Evolutionary conservation across 2,797 vertebrate genomes (phyloP).

Genomic region (Clamator glandarius): DNA sequence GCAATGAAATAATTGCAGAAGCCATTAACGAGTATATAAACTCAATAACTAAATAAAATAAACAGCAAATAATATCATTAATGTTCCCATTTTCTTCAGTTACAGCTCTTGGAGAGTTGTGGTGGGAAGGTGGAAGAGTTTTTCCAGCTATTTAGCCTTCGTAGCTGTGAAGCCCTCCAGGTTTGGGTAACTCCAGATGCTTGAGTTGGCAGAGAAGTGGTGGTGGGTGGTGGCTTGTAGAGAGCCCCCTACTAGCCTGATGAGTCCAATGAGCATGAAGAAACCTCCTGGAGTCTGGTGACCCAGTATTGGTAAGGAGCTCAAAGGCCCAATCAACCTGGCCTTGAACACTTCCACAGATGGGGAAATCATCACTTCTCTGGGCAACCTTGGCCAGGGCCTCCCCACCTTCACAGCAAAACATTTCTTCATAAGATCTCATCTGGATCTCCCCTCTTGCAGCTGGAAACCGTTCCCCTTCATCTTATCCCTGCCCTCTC

Average conservation of each 20-base stretch:
- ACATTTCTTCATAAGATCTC: too few relatives aligned
- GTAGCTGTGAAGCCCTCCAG: not conserved
- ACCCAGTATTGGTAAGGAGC: not conserved
- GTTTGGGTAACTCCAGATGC: not conserved
- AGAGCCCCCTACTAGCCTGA: not conserved
- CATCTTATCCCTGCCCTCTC: too few relatives aligned
- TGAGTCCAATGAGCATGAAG: not conserved
- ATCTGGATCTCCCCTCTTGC: too few relatives aligned
- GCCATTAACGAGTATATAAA: not conserved
- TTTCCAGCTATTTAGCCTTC: not conserved
- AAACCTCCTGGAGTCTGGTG: not conserved
- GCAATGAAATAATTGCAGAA: not conserved
- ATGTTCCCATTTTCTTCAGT: not conserved
- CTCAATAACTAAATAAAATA: not conserved
- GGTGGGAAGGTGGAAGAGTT: not conserved
- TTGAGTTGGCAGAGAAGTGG: not conserved
- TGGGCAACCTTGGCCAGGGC: too few relatives aligned
- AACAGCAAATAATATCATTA: not conserved
- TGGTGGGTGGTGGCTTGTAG: not conserved
- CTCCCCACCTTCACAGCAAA: too few relatives aligned
- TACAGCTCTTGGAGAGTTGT: not conserved
- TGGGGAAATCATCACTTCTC: too few relatives aligned
- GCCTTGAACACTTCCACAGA: too few relatives aligned
- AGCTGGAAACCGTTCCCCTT: too few relatives aligned
- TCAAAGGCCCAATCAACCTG: too few relatives aligned